Evolutionary conservation across 2,113 vertebrate genomes (phyloP).

Genomic region (Chascanopsetta lugubris): DNA sequence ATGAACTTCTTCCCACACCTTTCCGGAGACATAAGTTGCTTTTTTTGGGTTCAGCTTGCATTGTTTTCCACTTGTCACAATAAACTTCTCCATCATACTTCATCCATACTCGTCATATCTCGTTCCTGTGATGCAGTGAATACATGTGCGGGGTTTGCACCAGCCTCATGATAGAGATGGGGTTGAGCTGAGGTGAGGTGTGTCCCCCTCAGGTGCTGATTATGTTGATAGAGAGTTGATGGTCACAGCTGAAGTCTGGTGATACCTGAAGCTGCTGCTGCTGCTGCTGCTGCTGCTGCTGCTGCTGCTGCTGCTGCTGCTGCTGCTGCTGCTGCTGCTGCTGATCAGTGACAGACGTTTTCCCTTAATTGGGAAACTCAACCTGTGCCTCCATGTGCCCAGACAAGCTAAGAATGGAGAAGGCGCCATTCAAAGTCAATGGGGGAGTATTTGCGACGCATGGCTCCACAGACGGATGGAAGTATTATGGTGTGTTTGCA

Average conservation of each 20-base stretch:
- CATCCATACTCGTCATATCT: too few relatives aligned
- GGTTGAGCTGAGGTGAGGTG: slow-evolving; percentile 10
- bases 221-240: slow-evolving; percentile 33
- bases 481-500: slow-evolving; percentile 62
- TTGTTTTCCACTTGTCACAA: slow-evolving; percentile 26
- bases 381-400: slow-evolving; percentile 32
- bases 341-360: too few relatives aligned
- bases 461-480: slow-evolving; percentile 35
- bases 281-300: too few relatives aligned
- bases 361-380: slow-evolving; percentile 60
- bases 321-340: too few relatives aligned
- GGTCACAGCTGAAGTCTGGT: slow-evolving; percentile 46
- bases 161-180: too few relatives aligned
- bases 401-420: neutral
- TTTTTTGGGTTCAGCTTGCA: neutral
- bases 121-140: slow-evolving; percentile 2
- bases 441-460: slow-evolving; percentile 9
- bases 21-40: too few relatives aligned
- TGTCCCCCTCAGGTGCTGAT: slow-evolving; percentile 50
- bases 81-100: too few relatives aligned
- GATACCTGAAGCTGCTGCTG: slow-evolving; percentile 33
- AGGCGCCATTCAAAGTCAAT: slow-evolving; percentile 1
- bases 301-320: too few relatives aligned
- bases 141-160: slow-evolving; percentile 11
- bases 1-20: too few relatives aligned